These are phyloP conservation scores for Scylla paramamosain DNA, from an alignment of 1,140 invertebrate species.

Conservation along the genomic window DNA sequence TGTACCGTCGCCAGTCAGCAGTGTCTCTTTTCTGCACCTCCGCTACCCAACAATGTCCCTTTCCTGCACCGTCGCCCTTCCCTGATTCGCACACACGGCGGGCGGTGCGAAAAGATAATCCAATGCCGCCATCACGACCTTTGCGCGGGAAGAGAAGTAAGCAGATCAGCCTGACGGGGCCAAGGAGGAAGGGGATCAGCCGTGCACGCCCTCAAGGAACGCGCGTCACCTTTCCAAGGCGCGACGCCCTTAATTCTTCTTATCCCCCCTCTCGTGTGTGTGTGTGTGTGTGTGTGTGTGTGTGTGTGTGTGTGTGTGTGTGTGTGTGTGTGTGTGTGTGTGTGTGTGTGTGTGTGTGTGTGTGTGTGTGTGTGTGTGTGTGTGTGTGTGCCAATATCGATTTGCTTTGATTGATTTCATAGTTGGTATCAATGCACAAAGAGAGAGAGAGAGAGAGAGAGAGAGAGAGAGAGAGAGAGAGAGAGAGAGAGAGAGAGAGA, in stretches of 20 bases:
- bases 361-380: background rate
- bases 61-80: too few species aligned
- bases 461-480: too few species aligned
- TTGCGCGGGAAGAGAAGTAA: background rate
- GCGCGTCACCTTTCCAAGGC: background rate
- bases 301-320: constrained; percentile 1
- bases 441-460: too few species aligned
- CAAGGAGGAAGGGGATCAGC: background rate
- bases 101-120: background rate
- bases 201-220: background rate
- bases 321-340: background rate
- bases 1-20: too few species aligned
- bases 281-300: background rate
- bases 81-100: too few species aligned
- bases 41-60: too few species aligned
- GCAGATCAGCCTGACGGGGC: background rate
- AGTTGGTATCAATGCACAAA: too few species aligned
- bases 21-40: too few species aligned
- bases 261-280: background rate
- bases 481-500: too few species aligned
- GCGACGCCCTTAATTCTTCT: background rate
- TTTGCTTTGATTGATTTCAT: too few species aligned
- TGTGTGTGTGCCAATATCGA: too few species aligned
- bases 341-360: background rate
- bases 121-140: background rate